Base-by-base conservation (phyloP, 2,888 invertebrate genomes). In the Polydrusus cervinus region DNA sequence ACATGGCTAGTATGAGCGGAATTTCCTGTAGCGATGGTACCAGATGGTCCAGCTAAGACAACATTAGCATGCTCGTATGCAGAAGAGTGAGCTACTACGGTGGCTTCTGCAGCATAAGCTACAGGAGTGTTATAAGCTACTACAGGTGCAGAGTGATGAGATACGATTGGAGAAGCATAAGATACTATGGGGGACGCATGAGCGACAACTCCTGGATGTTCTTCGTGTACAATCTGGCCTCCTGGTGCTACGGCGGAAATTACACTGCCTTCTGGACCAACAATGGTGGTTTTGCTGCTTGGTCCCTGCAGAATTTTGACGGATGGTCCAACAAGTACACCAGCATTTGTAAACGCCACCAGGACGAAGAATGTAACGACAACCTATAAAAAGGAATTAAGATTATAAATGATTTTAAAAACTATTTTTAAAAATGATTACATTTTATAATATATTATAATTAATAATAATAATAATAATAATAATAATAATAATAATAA, bases 211-310 rank as follows among this genome's bases (percentile, higher is more conserved):
- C 75, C 75, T 45, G 71, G 72, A 45, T 72, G 71, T 38, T 79
- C 80, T 71, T 80, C 78, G 38, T 82, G 80, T 68, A 84, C 62
- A 57, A 84, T 79, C 57, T 80, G 77, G 40, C 74, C 74, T 62
- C 68, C 74, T 25, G 74, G 74, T 11, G 74, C 74, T 13, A 51
- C 43, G 11, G 68, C 62, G 14, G 74, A 68, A 47, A 74, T 74
- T 0, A 55, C 61, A 18, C 83, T 83, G 18, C 83, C 83, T 51
- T 83, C 83, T 18, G 81, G 81, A 25, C 83, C 83, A 10, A 83
- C 79, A 10, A 83, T 70, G 14, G 83, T 83, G 47, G 83, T 81
- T 51, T 79, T 83, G 47, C 81, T 81, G 78, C 83, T 83, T 30
- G 83, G 83, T 60, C 83, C 83, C 80, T 83, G 82, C 10, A 83